These are phyloP conservation scores for Anoura caudifer DNA, from an alignment of 2,113 vertebrate species.

Conservation along the genomic window DNA sequence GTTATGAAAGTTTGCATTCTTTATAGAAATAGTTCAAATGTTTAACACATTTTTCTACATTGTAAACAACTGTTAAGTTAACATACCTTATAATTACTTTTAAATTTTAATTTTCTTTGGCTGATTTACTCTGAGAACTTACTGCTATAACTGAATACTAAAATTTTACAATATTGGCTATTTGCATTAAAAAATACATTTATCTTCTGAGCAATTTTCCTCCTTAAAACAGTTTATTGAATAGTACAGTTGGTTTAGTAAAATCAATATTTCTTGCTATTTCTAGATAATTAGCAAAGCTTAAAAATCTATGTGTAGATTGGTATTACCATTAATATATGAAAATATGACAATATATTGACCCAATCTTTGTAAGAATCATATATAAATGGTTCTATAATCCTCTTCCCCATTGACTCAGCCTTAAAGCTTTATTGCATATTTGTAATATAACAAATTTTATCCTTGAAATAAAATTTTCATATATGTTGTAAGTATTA, in stretches of 20 bases:
- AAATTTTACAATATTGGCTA: slow-evolving; percentile 10
- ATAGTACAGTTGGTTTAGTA: not conserved
- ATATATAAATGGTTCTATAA: not conserved
- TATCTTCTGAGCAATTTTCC: slow-evolving; percentile 21
- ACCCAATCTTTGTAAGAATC: not conserved
- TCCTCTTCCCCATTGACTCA: not conserved
- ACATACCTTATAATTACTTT: not conserved
- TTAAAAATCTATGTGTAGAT: not conserved
- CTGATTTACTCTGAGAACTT: slow-evolving; percentile 8
- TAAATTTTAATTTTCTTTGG: slow-evolving; percentile 40
- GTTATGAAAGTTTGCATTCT: not conserved
- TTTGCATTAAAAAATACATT: slow-evolving; percentile 47
- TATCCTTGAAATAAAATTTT: not conserved
- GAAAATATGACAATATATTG: not conserved
- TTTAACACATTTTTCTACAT: not conserved
- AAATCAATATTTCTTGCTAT: slow-evolving; percentile 13
- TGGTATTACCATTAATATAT: not conserved
- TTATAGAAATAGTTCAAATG: not conserved
- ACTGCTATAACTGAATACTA: not conserved
- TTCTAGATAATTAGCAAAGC: slow-evolving; percentile 30
- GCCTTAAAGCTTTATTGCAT: not conserved
- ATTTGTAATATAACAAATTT: not conserved
- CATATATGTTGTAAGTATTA: not conserved
- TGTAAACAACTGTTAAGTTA: not conserved
- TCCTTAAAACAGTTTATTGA: not conserved